Conservation (phyloP, 2,888 invertebrate genomes). For the Leptinotarsa haldemani region DNA sequence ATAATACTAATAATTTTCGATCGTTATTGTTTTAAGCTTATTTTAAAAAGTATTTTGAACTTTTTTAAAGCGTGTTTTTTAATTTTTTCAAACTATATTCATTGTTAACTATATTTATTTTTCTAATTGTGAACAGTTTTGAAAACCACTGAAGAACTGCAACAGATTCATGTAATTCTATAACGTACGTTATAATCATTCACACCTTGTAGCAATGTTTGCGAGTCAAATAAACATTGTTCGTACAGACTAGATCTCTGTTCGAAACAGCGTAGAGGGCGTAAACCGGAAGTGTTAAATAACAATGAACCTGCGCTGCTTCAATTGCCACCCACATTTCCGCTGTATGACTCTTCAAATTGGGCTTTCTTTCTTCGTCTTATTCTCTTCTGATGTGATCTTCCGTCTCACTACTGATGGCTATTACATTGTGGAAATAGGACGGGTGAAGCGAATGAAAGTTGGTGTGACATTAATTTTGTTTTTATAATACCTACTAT, state of each 20-base stretch:
- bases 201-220: constrained; percentile 19
- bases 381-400: neutral
- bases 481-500: neutral
- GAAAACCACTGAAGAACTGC: neutral
- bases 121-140: no score
- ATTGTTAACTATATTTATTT: no score
- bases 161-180: neutral
- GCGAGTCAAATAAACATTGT: constrained; percentile 25
- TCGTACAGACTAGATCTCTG: constrained; percentile 20
- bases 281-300: constrained; percentile 60
- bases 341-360: constrained; percentile 30
- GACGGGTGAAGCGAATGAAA: neutral
- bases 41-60: no score
- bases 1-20: no score
- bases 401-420: neutral
- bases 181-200: neutral
- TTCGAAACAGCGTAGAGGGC: constrained; percentile 47
- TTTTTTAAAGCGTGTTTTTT: no score
- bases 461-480: neutral
- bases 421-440: constrained; percentile 5
- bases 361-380: neutral
- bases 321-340: constrained; percentile 59
- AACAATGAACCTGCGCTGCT: constrained; percentile 60
- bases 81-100: no score
- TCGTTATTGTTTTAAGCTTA: no score